A percentile compares a stretch with the other conserved stretches of the same genome.
These are phyloP conservation scores for Pelodytes ibericus DNA, from an alignment of 2,797 vertebrate genomes.

Conservation along the genomic window DNA sequence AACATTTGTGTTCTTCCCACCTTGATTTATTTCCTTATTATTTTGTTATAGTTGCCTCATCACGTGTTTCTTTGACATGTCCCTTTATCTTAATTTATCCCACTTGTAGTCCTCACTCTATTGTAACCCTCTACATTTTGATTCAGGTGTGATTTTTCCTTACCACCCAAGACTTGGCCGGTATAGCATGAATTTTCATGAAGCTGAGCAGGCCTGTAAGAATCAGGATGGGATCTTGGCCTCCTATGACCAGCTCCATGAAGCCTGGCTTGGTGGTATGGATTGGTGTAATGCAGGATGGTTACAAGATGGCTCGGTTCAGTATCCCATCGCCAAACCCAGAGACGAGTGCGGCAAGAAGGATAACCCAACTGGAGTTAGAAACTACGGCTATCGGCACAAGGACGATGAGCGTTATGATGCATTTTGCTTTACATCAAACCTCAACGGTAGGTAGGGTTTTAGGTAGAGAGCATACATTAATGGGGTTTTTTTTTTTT, in stretches of 20 bases:
- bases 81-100: neutral
- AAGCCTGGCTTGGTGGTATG: constrained; percentile 89
- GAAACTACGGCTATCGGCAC: constrained; percentile 94
- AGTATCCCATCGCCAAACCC: constrained; percentile 89
- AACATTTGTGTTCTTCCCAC: too few relatives aligned
- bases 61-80: neutral
- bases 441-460: constrained; percentile 83
- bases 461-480: neutral
- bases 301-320: constrained; percentile 92
- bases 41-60: neutral
- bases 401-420: constrained; percentile 91
- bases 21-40: neutral
- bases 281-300: constrained; percentile 98
- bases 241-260: constrained; percentile 87
- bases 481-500: too few relatives aligned
- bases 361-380: constrained; percentile 81
- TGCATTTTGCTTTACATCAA: constrained; percentile 95
- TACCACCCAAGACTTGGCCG: constrained; percentile 89
- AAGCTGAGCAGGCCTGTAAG: constrained; percentile 83
- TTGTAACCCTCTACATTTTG: neutral
- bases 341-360: constrained; percentile 88
- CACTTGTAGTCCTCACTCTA: neutral
- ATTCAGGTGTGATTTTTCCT: constrained; percentile 90
- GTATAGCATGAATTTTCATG: constrained; percentile 88
- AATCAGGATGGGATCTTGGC: constrained; percentile 91